A percentile compares a stretch with the other conserved stretches of the same genome.
These are phyloP conservation scores for Aelia acuminata DNA, from an alignment of 2,888 invertebrate species.

Conservation along the genomic window DNA sequence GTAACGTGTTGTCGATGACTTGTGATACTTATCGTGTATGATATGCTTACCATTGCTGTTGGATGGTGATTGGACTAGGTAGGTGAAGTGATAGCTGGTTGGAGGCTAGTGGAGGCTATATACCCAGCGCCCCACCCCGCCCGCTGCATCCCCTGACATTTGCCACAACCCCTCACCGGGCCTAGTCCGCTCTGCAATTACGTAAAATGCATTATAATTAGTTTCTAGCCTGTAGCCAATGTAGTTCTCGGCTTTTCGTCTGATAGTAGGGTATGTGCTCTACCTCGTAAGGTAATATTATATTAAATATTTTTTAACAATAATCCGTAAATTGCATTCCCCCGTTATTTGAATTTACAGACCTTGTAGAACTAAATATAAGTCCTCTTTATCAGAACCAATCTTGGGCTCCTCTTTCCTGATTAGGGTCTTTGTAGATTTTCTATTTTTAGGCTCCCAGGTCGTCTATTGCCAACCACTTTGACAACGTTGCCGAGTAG, in stretches of 20 bases:
- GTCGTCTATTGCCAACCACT: no score
- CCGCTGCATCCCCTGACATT: constrained; percentile 50
- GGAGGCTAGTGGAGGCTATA: background rate
- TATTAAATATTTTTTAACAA: no score
- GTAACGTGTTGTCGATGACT: background rate
- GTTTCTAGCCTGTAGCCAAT: constrained; percentile 44
- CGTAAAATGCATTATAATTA: constrained; percentile 47
- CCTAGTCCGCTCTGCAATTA: constrained; percentile 42
- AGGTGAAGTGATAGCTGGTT: background rate
- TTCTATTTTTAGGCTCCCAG: no score
- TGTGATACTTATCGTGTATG: background rate
- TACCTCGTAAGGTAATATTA: no score
- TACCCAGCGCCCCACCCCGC: background rate
- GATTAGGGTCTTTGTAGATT: no score
- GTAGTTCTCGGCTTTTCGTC: background rate
- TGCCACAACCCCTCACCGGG: constrained; percentile 17
- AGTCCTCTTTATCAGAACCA: no score
- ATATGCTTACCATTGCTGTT: constrained; percentile 19
- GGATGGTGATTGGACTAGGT: background rate
- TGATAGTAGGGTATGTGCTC: background rate
- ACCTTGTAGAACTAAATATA: no score
- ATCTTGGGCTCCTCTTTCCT: no score
- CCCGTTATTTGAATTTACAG: no score
- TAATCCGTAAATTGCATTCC: no score
- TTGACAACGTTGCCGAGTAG: no score